phyloP scores from a whole-genome alignment of 2,113 vertebrate genomes.

The Cryptomyrus ogoouensis region DNA sequence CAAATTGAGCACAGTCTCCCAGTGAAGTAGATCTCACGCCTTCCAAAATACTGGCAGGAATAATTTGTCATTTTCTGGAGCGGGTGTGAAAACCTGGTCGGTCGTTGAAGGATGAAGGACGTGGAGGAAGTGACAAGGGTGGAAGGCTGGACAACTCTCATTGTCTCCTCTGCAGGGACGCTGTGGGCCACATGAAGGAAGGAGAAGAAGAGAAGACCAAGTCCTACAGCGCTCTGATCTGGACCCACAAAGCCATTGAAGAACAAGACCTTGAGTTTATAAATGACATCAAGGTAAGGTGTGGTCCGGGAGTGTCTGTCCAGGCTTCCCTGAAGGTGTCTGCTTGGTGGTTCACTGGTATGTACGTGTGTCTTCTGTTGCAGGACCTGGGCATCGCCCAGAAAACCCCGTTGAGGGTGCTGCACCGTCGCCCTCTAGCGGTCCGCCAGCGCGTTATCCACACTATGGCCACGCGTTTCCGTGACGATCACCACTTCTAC shows the following conservation, averaged over 20 bases:
- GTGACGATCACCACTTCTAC: conserved; percentile 83
- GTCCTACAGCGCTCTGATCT: conserved; percentile 87
- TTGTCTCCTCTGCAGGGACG: conserved; percentile 68
- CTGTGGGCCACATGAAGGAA: conserved; percentile 89
- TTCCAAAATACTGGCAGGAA: not conserved
- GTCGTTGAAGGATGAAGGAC: not conserved
- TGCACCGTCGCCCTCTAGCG: conserved; percentile 83
- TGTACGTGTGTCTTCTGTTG: not conserved
- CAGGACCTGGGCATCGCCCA: conserved; percentile 86
- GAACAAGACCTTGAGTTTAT: conserved; percentile 74
- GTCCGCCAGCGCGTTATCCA: conserved; percentile 77
- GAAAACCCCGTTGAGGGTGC: conserved; percentile 89
- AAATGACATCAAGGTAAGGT: conserved; percentile 71
- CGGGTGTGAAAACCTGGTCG: not conserved
- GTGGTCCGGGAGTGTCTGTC: not conserved
- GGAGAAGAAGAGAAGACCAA: conserved; percentile 97
- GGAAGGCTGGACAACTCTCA: conserved; percentile 21
- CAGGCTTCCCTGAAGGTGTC: not conserved
- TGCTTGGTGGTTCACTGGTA: not conserved
- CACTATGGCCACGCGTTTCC: conserved; percentile 69
- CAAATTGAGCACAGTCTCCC: not conserved
- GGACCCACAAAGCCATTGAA: conserved; percentile 75
- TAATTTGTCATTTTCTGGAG: not conserved
- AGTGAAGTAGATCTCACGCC: not conserved
- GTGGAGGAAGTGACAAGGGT: not conserved